These are phyloP conservation scores for Benitochromis conjunctus DNA, from an alignment of 2,113 vertebrate genomes.

Conservation along the genomic window DNA sequence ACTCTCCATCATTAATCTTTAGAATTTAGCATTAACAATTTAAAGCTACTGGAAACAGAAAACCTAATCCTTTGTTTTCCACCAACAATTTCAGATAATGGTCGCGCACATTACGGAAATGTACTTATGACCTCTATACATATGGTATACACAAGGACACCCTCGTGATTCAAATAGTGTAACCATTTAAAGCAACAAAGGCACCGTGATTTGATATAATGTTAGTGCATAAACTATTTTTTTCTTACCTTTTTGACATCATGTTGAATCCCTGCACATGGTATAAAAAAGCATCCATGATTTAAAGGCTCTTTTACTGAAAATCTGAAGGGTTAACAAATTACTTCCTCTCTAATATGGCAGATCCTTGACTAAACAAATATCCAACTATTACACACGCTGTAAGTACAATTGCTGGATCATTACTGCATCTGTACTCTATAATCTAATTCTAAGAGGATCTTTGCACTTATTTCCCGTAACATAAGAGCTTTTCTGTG, in stretches of 20 bases:
- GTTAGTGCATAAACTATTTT: not conserved
- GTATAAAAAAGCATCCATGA: not conserved
- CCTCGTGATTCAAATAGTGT: not conserved
- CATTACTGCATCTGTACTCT: not conserved
- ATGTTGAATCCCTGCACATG: not conserved
- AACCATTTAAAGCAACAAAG: not conserved
- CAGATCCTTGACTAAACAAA: not conserved
- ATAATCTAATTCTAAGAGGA: not conserved
- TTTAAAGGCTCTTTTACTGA: not conserved
- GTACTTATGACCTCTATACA: not conserved
- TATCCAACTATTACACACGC: fast-evolving
- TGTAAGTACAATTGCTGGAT: not conserved
- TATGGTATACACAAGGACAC: not conserved
- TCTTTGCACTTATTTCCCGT: not conserved
- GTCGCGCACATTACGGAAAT: not conserved
- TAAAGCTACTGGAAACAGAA: not conserved
- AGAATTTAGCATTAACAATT: not conserved
- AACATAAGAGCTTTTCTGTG: not conserved
- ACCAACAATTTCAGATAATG: not conserved
- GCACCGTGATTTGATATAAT: not conserved
- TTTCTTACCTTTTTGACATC: not conserved
- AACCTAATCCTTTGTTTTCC: conserved; percentile 20
- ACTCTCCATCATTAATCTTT: conserved; percentile 21
- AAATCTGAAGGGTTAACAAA: not conserved
- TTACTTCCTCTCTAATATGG: not conserved